Base-by-base conservation (phyloP, 2,113 vertebrate species). In the Serilophus lunatus region DNA sequence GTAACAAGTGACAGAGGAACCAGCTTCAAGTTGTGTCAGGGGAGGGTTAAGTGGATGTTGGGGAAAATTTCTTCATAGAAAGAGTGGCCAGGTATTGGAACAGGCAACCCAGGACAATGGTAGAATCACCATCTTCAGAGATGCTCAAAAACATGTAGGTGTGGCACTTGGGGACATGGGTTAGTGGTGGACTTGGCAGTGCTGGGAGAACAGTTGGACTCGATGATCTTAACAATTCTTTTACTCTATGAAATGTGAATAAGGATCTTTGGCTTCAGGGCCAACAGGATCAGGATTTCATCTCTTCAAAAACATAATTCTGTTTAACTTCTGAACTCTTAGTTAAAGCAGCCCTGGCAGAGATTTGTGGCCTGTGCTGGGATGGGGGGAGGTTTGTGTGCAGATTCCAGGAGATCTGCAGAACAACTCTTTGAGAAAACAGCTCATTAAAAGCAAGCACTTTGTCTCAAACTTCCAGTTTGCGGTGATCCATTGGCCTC, bases 351-450 rank as follows among this genome's bases (percentile, higher is more conserved):
- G 74, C 72, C 54, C 40, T 59, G 82, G 92, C 56, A 95, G 77
- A 93, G 70, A 80, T 59, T 10, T 80, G 64, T 75, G 82, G 78
- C 72, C 68, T 25, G 2, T 16, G 35, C 50, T 12, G 8, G 57
- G 31, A 11, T 7, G 29, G 57, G 22, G 36, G 53, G 20, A 78
- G 28, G 50, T 78, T 93, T 91, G 69, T 79, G 83, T 75, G 88
- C 66, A 94, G 92, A 96, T 86, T 93, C 82, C 88, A 95, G 28
- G 74, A 63, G 72, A 80, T 28, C 88, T 97, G 78, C 38, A 80
- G 82, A 92, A 66, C 13, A 49, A 56, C 35, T 26, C 47, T 89
- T n/a, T 18, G 78, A 42, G 45, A 93, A 95, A 94, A 31, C 40
- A 90, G 42, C 70, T 44, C 36, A 25, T 63, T 59, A 36, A 77